Evolutionary conservation across 1,140 invertebrate species (phyloP).

Genomic region (Brachystomella parvula): DNA sequence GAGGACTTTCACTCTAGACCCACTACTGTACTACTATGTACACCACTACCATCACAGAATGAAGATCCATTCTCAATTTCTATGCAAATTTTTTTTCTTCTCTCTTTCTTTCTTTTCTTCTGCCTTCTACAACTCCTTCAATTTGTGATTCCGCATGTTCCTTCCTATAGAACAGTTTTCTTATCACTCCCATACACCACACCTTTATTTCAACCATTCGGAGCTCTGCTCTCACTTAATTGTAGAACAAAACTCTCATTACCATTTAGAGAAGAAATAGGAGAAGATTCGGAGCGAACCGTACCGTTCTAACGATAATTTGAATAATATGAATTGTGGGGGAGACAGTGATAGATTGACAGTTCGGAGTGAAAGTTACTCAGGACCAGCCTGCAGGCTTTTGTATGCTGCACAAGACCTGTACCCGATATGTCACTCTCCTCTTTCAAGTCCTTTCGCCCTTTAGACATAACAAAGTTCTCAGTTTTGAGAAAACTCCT

Average conservation of each 20-base stretch:
- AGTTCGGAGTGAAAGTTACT: neutral
- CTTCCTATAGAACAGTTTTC: neutral
- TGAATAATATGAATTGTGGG: neutral
- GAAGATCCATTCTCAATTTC: conserved; percentile 21
- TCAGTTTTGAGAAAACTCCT: too few species aligned
- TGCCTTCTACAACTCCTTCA: neutral
- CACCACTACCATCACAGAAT: neutral
- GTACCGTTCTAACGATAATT: neutral
- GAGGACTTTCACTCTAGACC: too few species aligned
- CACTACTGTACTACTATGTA: too few species aligned
- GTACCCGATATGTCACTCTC: too few species aligned
- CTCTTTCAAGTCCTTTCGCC: too few species aligned
- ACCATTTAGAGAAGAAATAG: conserved; percentile 10
- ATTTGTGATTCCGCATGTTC: conserved; percentile 3
- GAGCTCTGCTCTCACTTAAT: conserved; percentile 8
- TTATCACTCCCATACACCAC: neutral
- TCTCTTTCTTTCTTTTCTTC: neutral
- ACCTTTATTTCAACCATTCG: too few species aligned
- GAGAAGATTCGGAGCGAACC: neutral
- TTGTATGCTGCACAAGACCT: too few species aligned
- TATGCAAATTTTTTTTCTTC: conserved; percentile 25
- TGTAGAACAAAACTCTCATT: conserved; percentile 5
- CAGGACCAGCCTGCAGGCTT: neutral
- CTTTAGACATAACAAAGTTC: too few species aligned
- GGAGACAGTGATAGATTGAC: neutral